phyloP scores from a whole-genome alignment of 2,888 invertebrate genomes.

The Phaonia tiefii region DNA sequence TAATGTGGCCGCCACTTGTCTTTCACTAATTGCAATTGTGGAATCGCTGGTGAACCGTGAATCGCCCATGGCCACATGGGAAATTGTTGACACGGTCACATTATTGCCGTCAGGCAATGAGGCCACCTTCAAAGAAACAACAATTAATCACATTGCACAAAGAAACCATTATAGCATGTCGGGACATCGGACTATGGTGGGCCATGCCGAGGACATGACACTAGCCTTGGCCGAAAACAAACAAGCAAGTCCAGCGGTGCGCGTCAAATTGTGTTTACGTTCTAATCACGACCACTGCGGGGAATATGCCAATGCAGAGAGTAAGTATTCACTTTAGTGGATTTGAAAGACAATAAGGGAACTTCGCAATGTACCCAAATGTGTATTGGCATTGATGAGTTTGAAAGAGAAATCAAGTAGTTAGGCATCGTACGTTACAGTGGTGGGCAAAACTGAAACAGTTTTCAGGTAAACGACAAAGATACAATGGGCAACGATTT shows the following conservation, averaged over 20 bases:
- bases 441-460: slow-evolving; percentile 13
- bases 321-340: slow-evolving; percentile 82
- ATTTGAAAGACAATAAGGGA: slow-evolving; percentile 12
- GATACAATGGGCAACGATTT: too few species aligned
- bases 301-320: slow-evolving; percentile 90
- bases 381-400: slow-evolving; percentile 16
- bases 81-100: slow-evolving; percentile 87
- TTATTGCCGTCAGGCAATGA: slow-evolving; percentile 86
- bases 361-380: background rate
- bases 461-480: too few species aligned
- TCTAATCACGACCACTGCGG: slow-evolving; percentile 91
- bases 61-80: slow-evolving; percentile 84
- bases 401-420: too few species aligned
- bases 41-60: slow-evolving; percentile 85
- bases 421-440: slow-evolving; percentile 24
- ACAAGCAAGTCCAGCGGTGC: slow-evolving; percentile 82
- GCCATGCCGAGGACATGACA: slow-evolving; percentile 83
- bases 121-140: slow-evolving; percentile 86
- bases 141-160: slow-evolving; percentile 83
- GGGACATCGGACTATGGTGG: slow-evolving; percentile 80
- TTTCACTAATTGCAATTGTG: slow-evolving; percentile 88
- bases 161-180: slow-evolving; percentile 71
- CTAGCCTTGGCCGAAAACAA: slow-evolving; percentile 83
- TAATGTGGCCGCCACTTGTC: slow-evolving; percentile 89
- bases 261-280: slow-evolving; percentile 91